These are phyloP conservation scores for Chelonoidis abingdonii DNA, from an alignment of 2,113 vertebrate genomes.

Conservation along the genomic window DNA sequence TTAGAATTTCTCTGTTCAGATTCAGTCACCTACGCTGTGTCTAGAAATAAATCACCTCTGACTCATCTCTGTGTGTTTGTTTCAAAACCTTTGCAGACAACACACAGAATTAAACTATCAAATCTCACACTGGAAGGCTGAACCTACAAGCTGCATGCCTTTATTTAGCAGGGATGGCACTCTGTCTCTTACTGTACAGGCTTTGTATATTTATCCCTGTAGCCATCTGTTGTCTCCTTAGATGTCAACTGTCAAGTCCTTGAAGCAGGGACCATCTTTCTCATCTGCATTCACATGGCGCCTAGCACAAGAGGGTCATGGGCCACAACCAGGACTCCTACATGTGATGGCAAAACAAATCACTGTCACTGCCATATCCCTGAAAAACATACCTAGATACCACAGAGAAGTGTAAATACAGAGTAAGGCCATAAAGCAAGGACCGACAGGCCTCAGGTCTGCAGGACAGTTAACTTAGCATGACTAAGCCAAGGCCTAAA, in stretches of 20 bases:
- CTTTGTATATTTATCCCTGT: background rate
- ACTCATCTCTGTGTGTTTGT: rapidly evolving
- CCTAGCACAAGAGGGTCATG: too few relatives aligned
- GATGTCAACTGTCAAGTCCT: background rate
- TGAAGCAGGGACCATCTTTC: background rate
- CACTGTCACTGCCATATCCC: too few relatives aligned
- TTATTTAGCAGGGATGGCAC: rapidly evolving
- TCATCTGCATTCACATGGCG: background rate
- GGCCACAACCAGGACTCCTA: too few relatives aligned
- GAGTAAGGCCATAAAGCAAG: too few relatives aligned
- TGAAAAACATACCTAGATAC: too few relatives aligned
- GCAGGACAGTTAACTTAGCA: too few relatives aligned
- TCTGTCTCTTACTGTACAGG: background rate
- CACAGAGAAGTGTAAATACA: too few relatives aligned
- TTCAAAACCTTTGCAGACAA: background rate
- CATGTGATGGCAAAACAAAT: too few relatives aligned
- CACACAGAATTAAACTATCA: too few relatives aligned
- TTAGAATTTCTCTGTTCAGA: background rate
- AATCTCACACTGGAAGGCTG: background rate
- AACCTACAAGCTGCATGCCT: rapidly evolving
- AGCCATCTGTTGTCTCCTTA: background rate
- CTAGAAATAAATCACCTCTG: rapidly evolving
- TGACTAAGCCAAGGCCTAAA: too few relatives aligned
- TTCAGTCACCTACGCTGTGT: background rate
- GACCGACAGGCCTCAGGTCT: too few relatives aligned